phyloP scores from a whole-genome alignment of 2,888 invertebrate species.

The Limenitis camilla region DNA sequence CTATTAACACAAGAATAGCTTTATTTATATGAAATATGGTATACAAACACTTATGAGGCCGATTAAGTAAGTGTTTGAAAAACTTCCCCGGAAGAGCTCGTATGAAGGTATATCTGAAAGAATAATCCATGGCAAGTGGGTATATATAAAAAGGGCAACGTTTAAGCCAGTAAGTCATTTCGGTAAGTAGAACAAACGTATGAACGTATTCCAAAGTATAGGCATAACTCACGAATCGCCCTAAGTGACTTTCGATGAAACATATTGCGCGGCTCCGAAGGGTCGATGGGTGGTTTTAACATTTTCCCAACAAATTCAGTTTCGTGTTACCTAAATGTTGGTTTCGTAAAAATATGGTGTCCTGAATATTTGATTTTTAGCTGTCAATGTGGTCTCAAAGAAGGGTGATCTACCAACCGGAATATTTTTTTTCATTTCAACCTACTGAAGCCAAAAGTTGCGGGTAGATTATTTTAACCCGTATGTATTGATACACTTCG shows the following conservation, averaged over 20 bases:
- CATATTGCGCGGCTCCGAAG: conserved; percentile 55
- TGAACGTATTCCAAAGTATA: conserved; percentile 3
- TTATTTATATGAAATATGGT: no score
- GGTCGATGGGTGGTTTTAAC: conserved; percentile 53
- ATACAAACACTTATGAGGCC: no score
- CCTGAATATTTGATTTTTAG: not conserved
- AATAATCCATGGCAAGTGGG: no score
- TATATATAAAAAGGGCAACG: not conserved
- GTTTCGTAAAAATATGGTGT: conserved; percentile 1
- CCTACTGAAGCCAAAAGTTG: not conserved
- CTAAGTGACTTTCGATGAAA: conserved; percentile 67
- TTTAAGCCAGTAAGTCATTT: not conserved
- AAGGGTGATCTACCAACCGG: not conserved
- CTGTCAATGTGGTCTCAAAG: not conserved
- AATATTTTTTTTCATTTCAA: not conserved
- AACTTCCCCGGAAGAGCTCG: no score
- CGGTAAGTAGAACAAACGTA: conserved; percentile 5
- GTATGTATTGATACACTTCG: no score
- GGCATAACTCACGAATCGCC: conserved; percentile 32
- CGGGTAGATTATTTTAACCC: no score
- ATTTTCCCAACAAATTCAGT: conserved; percentile 52
- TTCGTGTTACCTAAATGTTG: conserved; percentile 24
- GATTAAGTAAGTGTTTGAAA: no score
- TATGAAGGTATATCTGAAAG: no score
- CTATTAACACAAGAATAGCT: no score